Evolutionary conservation across 2,113 vertebrate genomes (phyloP).

Genomic region (Cacatua alba): DNA sequence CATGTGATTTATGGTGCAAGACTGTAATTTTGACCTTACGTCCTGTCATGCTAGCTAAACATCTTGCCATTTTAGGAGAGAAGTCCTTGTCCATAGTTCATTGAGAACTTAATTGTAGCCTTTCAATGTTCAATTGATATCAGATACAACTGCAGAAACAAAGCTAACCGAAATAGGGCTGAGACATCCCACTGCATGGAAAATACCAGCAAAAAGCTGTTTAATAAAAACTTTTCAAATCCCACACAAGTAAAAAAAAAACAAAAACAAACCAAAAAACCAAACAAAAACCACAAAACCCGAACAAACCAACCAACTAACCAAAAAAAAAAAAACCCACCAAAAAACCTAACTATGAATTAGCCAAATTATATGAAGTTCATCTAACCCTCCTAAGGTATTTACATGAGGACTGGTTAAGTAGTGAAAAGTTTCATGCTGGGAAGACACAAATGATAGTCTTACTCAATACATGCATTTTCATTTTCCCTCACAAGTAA

Average conservation of each 20-base stretch:
- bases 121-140: not conserved
- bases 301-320: not conserved
- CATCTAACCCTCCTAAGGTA: not conserved
- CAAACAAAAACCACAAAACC: not conserved
- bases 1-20: conserved; percentile 14
- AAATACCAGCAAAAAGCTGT: not conserved
- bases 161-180: not conserved
- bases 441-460: not conserved
- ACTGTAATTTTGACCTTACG: not conserved
- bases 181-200: not conserved
- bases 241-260: not conserved
- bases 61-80: not conserved
- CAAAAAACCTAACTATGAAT: not conserved
- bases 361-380: not conserved
- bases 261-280: not conserved
- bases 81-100: not conserved
- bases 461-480: not conserved
- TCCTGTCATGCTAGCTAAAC: not conserved
- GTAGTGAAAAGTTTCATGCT: not conserved
- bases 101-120: not conserved
- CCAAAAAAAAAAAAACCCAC: too few species aligned
- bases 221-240: not conserved
- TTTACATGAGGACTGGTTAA: not conserved
- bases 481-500: not conserved
- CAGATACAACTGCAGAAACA: not conserved